Evolutionary conservation across 2,113 vertebrate species (phyloP).

Genomic region (Oxygymnocypris stewartii): DNA sequence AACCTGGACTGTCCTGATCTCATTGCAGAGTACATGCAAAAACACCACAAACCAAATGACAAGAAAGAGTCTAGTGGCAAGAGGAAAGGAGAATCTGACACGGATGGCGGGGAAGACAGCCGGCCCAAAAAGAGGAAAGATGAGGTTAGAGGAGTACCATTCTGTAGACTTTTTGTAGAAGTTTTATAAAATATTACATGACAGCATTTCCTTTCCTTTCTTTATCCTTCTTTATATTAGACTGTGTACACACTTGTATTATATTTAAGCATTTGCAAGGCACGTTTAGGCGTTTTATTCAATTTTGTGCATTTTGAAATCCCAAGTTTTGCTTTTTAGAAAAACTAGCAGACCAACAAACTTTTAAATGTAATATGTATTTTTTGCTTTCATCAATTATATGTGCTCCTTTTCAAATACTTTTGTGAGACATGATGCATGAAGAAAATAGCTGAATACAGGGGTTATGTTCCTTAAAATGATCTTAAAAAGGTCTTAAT

Average conservation of each 20-base stretch:
- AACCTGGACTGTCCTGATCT: conserved; percentile 97
- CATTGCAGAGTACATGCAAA: conserved; percentile 91
- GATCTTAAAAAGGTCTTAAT: too few relatives aligned
- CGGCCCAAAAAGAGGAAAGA: conserved; percentile 96
- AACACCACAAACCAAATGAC: conserved; percentile 85
- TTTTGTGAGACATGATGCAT: neutral
- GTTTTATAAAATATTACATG: neutral
- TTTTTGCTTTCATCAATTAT: neutral
- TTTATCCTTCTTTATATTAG: neutral
- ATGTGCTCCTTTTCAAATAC: neutral
- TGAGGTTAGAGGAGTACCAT: conserved; percentile 77
- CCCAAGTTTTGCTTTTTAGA: too few relatives aligned
- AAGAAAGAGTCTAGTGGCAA: conserved; percentile 86
- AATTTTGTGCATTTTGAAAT: neutral
- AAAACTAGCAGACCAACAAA: too few relatives aligned
- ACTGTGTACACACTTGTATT: neutral
- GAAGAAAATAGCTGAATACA: neutral
- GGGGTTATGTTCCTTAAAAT: too few relatives aligned
- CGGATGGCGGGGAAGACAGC: conserved; percentile 83
- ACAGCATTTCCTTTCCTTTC: neutral
- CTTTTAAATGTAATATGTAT: neutral
- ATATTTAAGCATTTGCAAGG: neutral
- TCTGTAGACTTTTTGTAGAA: neutral
- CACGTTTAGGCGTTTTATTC: neutral
- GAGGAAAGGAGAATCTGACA: conserved; percentile 85